A percentile compares a stretch with the other conserved stretches of the same genome.
These are phyloP conservation scores for Gasterosteus nipponicus DNA, from an alignment of 2,113 vertebrate genomes.

Conservation along the genomic window DNA sequence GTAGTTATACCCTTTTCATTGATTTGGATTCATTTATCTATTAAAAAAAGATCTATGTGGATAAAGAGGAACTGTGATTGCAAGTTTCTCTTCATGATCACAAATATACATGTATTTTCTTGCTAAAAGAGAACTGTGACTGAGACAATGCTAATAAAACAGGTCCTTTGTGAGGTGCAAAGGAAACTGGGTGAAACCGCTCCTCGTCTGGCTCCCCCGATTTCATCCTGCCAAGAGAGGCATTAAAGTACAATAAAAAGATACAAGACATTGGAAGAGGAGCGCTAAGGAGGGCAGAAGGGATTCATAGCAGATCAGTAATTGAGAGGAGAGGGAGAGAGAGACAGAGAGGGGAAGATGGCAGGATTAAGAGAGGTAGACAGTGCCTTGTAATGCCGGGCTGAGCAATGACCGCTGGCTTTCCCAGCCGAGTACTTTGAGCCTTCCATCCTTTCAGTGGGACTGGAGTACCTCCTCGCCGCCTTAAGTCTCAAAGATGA, in stretches of 20 bases:
- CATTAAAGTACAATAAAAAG: slow-evolving; percentile 33
- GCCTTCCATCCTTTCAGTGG: slow-evolving; percentile 47
- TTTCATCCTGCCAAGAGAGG: slow-evolving; percentile 35
- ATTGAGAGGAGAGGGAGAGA: slow-evolving; percentile 59
- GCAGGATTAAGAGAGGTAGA: slow-evolving; percentile 54
- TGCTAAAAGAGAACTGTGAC: slow-evolving; percentile 2
- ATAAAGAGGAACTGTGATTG: slow-evolving; percentile 3
- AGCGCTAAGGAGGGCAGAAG: slow-evolving; percentile 20
- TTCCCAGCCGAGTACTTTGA: slow-evolving; percentile 56
- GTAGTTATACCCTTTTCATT: slow-evolving; percentile 8
- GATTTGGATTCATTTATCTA: background rate
- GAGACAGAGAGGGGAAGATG: slow-evolving; percentile 50
- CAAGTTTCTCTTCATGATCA: slow-evolving; percentile 6
- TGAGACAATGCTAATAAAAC: slow-evolving; percentile 39
- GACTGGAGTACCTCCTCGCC: slow-evolving; percentile 34
- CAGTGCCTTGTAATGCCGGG: slow-evolving; percentile 43
- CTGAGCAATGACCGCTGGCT: slow-evolving; percentile 55
- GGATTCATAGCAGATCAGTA: slow-evolving; percentile 51
- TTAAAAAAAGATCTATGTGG: background rate
- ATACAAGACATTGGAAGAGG: slow-evolving; percentile 19
- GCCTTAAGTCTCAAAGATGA: slow-evolving; percentile 30
- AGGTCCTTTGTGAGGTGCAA: slow-evolving; percentile 25
- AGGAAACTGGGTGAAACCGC: slow-evolving; percentile 54
- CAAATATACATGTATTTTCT: background rate
- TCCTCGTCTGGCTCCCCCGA: slow-evolving; percentile 39